A percentile compares a stretch with the other conserved stretches of the same genome.
Evolutionary conservation across 2,113 vertebrate species (phyloP).

Genomic region (Paramormyrops kingsleyae): DNA sequence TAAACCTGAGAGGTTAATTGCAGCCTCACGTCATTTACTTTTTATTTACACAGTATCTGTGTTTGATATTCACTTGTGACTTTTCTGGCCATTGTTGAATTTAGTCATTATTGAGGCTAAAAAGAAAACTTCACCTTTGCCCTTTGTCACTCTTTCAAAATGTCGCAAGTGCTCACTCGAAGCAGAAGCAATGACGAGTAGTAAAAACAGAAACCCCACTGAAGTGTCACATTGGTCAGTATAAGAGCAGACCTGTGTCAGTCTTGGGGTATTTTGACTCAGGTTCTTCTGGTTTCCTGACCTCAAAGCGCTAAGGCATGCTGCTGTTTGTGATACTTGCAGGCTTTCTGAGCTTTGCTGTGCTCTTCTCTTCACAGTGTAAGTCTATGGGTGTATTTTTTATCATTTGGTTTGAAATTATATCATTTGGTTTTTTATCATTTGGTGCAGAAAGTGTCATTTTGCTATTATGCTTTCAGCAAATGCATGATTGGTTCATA

Average conservation of each 20-base stretch:
- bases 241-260: neutral
- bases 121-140: neutral
- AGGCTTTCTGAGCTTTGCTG: neutral
- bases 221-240: neutral
- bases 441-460: neutral
- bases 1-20: neutral
- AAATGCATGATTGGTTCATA: neutral
- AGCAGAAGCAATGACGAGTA: neutral
- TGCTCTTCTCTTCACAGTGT: neutral
- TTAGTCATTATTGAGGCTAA: neutral
- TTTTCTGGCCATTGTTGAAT: neutral
- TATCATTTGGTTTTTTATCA: neutral
- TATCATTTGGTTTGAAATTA: neutral
- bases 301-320: neutral
- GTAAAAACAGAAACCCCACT: neutral
- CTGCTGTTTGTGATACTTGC: neutral
- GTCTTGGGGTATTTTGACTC: neutral
- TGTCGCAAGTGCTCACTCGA: neutral
- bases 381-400: neutral
- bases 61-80: neutral
- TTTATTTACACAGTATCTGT: neutral
- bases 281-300: neutral
- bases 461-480: neutral
- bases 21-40: neutral
- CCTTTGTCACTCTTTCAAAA: neutral